These are phyloP conservation scores for Leptarthrus brevirostris DNA, from an alignment of 2,888 invertebrate species.

Conservation along the genomic window DNA sequence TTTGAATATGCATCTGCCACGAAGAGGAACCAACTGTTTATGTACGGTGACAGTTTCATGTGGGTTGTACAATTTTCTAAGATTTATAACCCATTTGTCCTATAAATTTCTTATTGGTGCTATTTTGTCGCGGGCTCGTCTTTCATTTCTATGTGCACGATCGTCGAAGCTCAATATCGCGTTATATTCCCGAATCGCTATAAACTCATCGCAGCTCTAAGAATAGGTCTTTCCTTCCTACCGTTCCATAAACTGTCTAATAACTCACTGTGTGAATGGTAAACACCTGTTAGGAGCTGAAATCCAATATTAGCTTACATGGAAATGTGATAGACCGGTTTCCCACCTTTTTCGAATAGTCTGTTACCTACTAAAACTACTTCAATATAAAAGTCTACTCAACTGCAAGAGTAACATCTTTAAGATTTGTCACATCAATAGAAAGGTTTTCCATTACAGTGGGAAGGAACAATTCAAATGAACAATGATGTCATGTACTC, in stretches of 20 bases:
- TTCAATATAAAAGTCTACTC: background rate
- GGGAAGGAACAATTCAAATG: background rate
- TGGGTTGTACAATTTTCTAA: conserved; percentile 7
- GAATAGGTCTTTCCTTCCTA: background rate
- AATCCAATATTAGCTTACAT: conserved; percentile 3
- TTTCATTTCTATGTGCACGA: background rate
- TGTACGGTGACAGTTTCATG: conserved; percentile 1
- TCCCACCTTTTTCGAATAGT: background rate
- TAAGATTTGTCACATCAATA: background rate
- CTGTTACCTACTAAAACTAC: background rate
- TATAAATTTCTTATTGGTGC: background rate
- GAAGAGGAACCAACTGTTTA: background rate
- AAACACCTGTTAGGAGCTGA: background rate
- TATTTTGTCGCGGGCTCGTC: background rate
- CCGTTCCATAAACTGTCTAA: background rate
- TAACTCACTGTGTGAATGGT: background rate
- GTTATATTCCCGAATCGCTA: conserved; percentile 6
- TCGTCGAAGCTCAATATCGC: conserved; percentile 1
- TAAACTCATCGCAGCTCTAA: background rate
- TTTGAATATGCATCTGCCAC: background rate
- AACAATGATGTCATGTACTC: background rate
- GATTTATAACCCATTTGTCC: background rate
- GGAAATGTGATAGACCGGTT: background rate
- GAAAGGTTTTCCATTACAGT: background rate
- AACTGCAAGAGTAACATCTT: background rate